A percentile compares a stretch with the other conserved stretches of the same genome.
Evolutionary conservation across 2,113 vertebrate genomes (phyloP).

Genomic region (Brachionichthys hirsutus): DNA sequence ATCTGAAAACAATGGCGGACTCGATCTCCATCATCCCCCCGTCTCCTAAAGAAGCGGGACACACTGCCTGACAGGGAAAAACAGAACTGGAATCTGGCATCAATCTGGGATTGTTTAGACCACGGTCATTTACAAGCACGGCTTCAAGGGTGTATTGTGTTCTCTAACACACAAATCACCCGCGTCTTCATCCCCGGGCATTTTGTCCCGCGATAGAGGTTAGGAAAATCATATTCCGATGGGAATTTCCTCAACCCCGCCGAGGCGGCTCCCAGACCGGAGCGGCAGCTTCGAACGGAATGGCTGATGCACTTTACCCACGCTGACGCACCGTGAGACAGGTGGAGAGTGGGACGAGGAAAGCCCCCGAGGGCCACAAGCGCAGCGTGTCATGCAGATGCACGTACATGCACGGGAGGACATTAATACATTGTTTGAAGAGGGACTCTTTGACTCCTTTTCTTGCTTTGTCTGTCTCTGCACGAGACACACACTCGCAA

Average conservation of each 20-base stretch:
- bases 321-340: constrained; percentile 35
- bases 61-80: too few species aligned
- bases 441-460: too few species aligned
- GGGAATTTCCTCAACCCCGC: constrained; percentile 32
- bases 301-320: constrained; percentile 58
- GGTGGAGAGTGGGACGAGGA: not conserved
- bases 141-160: constrained; percentile 26
- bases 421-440: constrained; percentile 43
- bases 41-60: too few species aligned
- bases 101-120: too few species aligned
- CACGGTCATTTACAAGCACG: not conserved
- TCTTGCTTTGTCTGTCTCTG: constrained; percentile 7
- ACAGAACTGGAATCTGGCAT: too few species aligned
- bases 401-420: not conserved
- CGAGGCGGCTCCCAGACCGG: constrained; percentile 53
- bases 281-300: constrained; percentile 60
- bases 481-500: constrained; percentile 14
- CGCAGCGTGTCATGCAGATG: constrained; percentile 11
- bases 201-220: constrained; percentile 22
- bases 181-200: constrained; percentile 11
- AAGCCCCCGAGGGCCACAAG: constrained; percentile 18
- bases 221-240: constrained; percentile 29
- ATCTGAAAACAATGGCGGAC: too few species aligned
- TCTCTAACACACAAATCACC: constrained; percentile 15
- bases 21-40: too few species aligned